Percentiles rank a stretch among this genome's conserved stretches.
Evolutionary conservation across 2,888 invertebrate species (phyloP).

Genomic region (Muschampia plurimacula): DNA sequence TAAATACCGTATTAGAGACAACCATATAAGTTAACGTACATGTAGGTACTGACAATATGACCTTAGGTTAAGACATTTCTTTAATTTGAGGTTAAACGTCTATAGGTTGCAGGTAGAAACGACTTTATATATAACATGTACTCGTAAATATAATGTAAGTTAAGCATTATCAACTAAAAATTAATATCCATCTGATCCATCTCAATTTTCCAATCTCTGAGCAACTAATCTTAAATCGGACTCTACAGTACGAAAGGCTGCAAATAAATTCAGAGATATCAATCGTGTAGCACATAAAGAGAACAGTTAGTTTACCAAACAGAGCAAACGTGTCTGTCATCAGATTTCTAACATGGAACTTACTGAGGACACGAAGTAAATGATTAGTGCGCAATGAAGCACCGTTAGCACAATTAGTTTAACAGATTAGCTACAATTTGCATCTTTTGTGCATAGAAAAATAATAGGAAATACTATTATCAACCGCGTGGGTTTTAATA

Average conservation of each 20-base stretch:
- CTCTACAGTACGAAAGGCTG: not conserved
- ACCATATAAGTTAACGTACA: no score
- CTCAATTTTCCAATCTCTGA: not conserved
- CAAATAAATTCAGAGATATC: not conserved
- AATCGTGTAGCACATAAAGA: not conserved
- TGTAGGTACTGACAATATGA: no score
- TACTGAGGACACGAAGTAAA: not conserved
- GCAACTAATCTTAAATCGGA: not conserved
- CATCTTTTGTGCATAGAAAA: conserved; percentile 15
- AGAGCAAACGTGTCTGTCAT: not conserved
- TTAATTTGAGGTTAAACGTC: no score
- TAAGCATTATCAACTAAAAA: no score
- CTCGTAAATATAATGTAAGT: no score
- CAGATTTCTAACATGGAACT: not conserved
- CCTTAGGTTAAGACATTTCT: no score
- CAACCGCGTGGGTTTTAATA: not conserved
- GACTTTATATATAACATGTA: no score
- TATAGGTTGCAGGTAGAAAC: no score
- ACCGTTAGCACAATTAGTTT: conserved; percentile 22
- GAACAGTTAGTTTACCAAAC: conserved; percentile 5
- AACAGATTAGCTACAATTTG: conserved; percentile 17
- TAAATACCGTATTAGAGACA: no score
- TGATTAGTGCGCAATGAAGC: not conserved
- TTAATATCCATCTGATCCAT: not conserved
- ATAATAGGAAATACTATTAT: conserved; percentile 16